phyloP scores from a whole-genome alignment of 2,888 invertebrate genomes.

The Hirtodrosophila histrioides region DNA sequence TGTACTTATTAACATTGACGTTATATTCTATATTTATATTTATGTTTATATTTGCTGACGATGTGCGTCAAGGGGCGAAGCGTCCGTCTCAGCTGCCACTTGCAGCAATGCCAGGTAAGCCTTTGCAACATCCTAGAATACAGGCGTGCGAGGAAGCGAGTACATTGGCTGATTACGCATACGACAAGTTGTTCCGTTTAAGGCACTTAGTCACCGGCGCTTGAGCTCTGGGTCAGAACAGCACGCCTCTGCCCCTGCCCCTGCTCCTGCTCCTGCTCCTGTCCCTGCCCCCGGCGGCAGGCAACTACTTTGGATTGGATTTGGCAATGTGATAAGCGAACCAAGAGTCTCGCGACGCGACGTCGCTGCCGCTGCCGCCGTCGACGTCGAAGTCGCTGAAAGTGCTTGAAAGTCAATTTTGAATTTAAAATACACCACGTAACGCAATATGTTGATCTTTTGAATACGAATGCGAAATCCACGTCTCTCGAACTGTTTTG shows the following conservation, averaged over 20 bases:
- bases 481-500: slow-evolving; percentile 35
- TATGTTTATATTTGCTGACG: too few species aligned
- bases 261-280: neutral
- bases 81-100: too few species aligned
- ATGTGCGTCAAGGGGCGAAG: too few species aligned
- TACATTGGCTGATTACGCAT: slow-evolving; percentile 16
- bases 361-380: slow-evolving; percentile 17
- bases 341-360: slow-evolving; percentile 14
- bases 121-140: too few species aligned
- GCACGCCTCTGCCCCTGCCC: too few species aligned
- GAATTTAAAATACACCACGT: slow-evolving; percentile 79
- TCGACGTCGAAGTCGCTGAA: slow-evolving; percentile 40
- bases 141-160: too few species aligned
- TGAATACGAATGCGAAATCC: slow-evolving; percentile 75
- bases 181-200: slow-evolving; percentile 32
- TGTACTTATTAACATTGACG: too few species aligned
- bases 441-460: slow-evolving; percentile 79
- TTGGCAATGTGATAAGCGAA: slow-evolving; percentile 36
- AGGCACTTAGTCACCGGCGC: slow-evolving; percentile 22
- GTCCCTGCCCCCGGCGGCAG: too few species aligned
- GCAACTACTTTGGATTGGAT: slow-evolving; percentile 16
- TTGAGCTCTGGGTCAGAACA: slow-evolving; percentile 26
- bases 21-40: too few species aligned
- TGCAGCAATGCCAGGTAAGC: too few species aligned
- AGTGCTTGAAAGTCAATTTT: slow-evolving; percentile 79